Base-by-base conservation (phyloP, 2,888 invertebrate genomes). In the Aphrophora alni region DNA sequence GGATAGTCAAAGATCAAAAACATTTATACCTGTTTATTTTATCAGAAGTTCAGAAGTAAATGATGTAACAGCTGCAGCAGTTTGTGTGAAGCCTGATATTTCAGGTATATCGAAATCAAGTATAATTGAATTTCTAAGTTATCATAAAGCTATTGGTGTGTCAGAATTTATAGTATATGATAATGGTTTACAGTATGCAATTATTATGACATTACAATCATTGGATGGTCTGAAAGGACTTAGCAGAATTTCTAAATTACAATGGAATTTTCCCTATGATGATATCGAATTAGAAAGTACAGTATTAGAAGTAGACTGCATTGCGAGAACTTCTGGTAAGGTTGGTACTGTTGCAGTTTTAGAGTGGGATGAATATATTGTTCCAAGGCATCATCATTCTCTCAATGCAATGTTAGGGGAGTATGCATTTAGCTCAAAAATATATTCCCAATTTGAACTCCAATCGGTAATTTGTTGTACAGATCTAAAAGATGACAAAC, bases 131-230 rank as follows among this genome's bases (percentile, higher is more conserved):
- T 94, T 93, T 85, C 86, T 94, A 72, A 91, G 92, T 27, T 93
- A 91, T 86, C 93, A 94, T 83, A 90, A 91, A 84, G 88, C 93
- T 85, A 89, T 94, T 86, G 93, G 93, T 0, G 89, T 93, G 1
- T 90, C 92, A 84, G 90, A 91, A 83, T 94, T 93, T 85, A 90
- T 93, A 72, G 90, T 93, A 82, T 94, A 94, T 85, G 92, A 93
- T 84, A 91, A 88, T 83, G 89, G 89, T 80, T 87, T 91, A 44
- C 88, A 90, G 0, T 88, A 88, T 85, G 85, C 86, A 79, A 87
- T 91, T 51, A 87, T 88, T 70, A 87, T 88, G 78, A 85, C 88
- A 21, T 82, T 91, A 10, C 88, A 87, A 82, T 88, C 88, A 82
- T 84, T 89, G 69, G 87, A 89, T 0, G 87, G 86, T 38, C 86